These are phyloP conservation scores for Tetheella fluctuosa DNA, from an alignment of 2,888 invertebrate species.

Conservation along the genomic window DNA sequence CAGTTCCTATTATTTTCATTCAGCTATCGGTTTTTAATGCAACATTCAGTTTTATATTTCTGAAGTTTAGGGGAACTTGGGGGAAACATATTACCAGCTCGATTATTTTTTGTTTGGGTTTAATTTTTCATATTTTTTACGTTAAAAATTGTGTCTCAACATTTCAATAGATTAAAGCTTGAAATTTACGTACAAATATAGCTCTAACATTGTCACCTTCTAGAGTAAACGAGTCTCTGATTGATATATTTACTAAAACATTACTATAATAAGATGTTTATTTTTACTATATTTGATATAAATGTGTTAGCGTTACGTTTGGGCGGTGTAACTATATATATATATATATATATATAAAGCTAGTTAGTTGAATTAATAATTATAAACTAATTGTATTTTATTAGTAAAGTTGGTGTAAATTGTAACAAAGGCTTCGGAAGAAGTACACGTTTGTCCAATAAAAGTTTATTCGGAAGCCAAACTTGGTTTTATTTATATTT, in stretches of 20 bases:
- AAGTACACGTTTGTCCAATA: constrained; percentile 77
- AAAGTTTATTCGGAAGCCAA: constrained; percentile 78
- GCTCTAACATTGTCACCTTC: constrained; percentile 71
- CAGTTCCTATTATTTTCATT: constrained; percentile 49
- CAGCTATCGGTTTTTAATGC: neutral
- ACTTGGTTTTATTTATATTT: constrained; percentile 54
- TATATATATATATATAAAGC: constrained; percentile 33
- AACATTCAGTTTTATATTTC: neutral
- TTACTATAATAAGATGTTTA: constrained; percentile 50
- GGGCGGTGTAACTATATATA: constrained; percentile 37
- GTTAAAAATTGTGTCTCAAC: neutral
- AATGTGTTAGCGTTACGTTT: constrained; percentile 33
- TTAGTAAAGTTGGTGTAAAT: constrained; percentile 75
- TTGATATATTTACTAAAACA: constrained; percentile 33
- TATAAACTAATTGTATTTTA: constrained; percentile 60
- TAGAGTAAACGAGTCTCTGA: constrained; percentile 54
- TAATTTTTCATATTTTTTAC: neutral
- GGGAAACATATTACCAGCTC: too few relatives aligned
- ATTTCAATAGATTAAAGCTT: constrained; percentile 16
- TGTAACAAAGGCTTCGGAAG: constrained; percentile 61
- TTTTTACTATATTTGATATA: constrained; percentile 53
- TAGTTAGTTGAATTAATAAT: constrained; percentile 62
- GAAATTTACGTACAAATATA: constrained; percentile 66
- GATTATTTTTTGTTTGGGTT: neutral
- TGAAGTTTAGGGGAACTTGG: too few relatives aligned